These are phyloP conservation scores for Poeciliopsis gracilis DNA, from an alignment of 2,797 vertebrate genomes.

Conservation along the genomic window DNA sequence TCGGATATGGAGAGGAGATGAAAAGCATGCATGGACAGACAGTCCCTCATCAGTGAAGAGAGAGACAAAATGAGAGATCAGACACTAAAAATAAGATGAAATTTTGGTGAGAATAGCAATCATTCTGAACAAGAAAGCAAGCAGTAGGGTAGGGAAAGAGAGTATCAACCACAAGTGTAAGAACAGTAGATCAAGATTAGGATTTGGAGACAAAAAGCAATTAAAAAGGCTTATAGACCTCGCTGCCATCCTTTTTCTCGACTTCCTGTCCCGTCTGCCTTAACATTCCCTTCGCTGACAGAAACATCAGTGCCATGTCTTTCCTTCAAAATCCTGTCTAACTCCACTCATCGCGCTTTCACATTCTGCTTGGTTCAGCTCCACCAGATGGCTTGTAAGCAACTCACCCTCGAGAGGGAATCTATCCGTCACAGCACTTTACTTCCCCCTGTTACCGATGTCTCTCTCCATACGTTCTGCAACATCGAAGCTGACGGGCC, in stretches of 20 bases:
- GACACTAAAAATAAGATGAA: slow-evolving; percentile 30
- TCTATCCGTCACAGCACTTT: slow-evolving; percentile 69
- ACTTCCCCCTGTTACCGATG: slow-evolving; percentile 30
- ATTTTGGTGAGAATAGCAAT: slow-evolving; percentile 13
- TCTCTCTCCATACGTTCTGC: slow-evolving; percentile 50
- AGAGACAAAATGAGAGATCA: slow-evolving; percentile 29
- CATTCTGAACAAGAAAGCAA: slow-evolving; percentile 11
- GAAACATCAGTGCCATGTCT: slow-evolving; percentile 39
- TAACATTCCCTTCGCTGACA: slow-evolving; percentile 47
- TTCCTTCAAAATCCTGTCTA: slow-evolving; percentile 46
- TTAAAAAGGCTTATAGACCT: background rate
- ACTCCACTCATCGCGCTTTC: slow-evolving; percentile 41
- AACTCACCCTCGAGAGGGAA: slow-evolving; percentile 68
- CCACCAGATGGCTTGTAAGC: slow-evolving; percentile 75
- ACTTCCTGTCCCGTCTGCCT: slow-evolving; percentile 32
- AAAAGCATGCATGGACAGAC: slow-evolving; percentile 28
- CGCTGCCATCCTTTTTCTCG: slow-evolving; percentile 14
- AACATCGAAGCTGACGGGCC: slow-evolving; percentile 68
- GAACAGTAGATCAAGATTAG: slow-evolving; percentile 6
- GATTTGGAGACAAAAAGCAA: slow-evolving; percentile 8
- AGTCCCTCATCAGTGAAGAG: slow-evolving; percentile 36
- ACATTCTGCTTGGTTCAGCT: slow-evolving; percentile 63
- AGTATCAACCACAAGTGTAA: background rate
- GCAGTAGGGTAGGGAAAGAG: background rate
- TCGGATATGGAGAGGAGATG: slow-evolving; percentile 19